Evolutionary conservation across 1,140 invertebrate genomes (phyloP), one percentile per base, ranked within the genome.

Genomic region (Limonius californicus): DNA sequence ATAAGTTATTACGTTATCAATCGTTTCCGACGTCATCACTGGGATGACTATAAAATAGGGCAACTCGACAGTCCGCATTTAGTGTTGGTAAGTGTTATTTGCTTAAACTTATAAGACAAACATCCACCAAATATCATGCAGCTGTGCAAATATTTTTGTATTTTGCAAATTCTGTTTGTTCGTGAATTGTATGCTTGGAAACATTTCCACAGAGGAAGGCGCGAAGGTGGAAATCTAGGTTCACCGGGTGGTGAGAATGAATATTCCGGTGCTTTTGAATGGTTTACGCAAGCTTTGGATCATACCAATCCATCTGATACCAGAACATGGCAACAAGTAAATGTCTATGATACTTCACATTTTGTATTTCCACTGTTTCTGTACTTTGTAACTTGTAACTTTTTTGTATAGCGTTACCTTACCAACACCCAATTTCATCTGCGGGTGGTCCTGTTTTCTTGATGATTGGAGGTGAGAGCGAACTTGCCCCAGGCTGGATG

Each of bases 391-490:
- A 20, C n/a, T 60, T n/a, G 60, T 57, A n/a, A 47, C 50, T 18
- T 35, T 43, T 57, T 53, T 61, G 32, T 80, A 6, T 72, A 92
- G 89, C 83, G 90, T 71, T 96, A 92, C 69, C 94, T 86, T 76
- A 80, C 87, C 0, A 94, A 94, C 89, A 84, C 71, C 93, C 86
- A 63, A 73, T 82, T 62, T 65, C 77, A 6, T 80, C 84, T n/a
- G 76, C 78, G 58, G 83, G 83, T 59, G 90, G 90, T 0, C 89
- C 91, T 2, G 81, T 94, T 15, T 96, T 97, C 74, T 70, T 97
- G 1, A 90, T 94, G 90, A 94, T 97, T 71, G 92, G 92, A 0
- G 91, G 90, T 6, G 90, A 92, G 79, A 88, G 85, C 9, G 78
- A 83, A 60, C 86, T 85, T 7, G 82, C 81, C 66, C 74, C 84